Evolutionary conservation across 1,140 invertebrate species (phyloP).

Genomic region (Brachionus rubens): DNA sequence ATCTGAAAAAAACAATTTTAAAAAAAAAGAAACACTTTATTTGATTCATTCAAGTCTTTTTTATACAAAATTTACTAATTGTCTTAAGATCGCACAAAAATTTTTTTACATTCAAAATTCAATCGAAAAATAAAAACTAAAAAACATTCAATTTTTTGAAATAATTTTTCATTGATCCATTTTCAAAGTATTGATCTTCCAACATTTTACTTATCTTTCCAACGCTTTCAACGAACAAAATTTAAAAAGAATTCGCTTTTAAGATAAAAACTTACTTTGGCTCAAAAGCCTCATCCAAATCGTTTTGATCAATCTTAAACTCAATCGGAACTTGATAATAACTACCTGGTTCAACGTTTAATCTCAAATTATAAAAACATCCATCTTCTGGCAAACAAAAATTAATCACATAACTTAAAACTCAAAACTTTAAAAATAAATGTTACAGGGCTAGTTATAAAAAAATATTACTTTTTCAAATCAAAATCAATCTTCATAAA

Average conservation of each 20-base stretch:
- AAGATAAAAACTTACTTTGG: not conserved
- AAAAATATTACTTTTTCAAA: constrained; percentile 14
- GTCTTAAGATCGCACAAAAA: no score
- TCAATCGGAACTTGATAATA: constrained; percentile 25
- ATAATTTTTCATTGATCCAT: constrained; percentile 35
- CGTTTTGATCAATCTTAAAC: constrained; percentile 32
- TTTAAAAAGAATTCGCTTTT: not conserved
- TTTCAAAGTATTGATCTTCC: constrained; percentile 36
- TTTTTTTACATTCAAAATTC: no score
- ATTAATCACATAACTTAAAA: constrained; percentile 20
- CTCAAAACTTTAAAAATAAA: not conserved
- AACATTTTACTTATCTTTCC: not conserved
- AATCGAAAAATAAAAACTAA: not conserved
- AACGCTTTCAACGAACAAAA: not conserved
- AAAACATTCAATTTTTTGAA: constrained; percentile 39
- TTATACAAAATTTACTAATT: no score
- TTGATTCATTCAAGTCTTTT: no score
- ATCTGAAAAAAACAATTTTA: no score
- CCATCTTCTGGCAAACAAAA: constrained; percentile 14
- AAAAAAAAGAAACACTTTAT: no score
- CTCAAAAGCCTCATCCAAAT: constrained; percentile 27
- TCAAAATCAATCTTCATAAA: constrained; percentile 28
- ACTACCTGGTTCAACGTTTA: constrained; percentile 24
- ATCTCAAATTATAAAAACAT: constrained; percentile 39
- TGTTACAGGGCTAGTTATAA: no score